Percentiles rank a stretch among this genome's conserved stretches.
These are phyloP conservation scores for Neosalanx taihuensis DNA, from an alignment of 2,797 vertebrate species.

Conservation along the genomic window DNA sequence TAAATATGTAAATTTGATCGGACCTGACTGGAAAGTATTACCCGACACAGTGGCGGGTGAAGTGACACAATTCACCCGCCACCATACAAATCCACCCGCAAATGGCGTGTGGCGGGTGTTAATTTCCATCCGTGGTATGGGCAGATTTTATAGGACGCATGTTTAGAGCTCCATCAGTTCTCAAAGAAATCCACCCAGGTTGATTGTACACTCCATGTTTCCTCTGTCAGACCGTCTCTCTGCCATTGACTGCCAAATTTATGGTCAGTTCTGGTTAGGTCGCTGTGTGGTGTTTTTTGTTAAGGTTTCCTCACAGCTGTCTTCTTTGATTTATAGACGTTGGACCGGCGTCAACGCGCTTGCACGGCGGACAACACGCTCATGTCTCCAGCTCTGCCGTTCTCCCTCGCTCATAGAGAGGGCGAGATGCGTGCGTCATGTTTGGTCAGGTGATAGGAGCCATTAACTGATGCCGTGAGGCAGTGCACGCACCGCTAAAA, in stretches of 20 bases:
- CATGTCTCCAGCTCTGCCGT: not conserved
- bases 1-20: too few relatives aligned
- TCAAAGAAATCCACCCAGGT: too few relatives aligned
- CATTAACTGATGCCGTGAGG: not conserved
- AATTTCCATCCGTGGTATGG: not conserved
- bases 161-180: not conserved
- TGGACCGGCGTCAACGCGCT: not conserved
- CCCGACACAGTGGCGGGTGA: too few relatives aligned
- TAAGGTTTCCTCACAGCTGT: not conserved
- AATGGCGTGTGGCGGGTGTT: too few relatives aligned
- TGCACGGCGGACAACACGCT: not conserved
- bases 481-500: not conserved
- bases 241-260: too few relatives aligned
- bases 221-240: too few relatives aligned
- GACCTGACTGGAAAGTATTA: too few relatives aligned
- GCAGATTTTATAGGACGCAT: slow-evolving; percentile 3
- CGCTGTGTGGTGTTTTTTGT: not conserved
- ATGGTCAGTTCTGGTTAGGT: too few relatives aligned
- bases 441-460: slow-evolving; percentile 29
- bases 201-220: too few relatives aligned
- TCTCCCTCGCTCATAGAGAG: not conserved
- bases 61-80: too few relatives aligned
- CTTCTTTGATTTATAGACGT: not conserved
- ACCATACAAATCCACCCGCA: too few relatives aligned
- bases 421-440: not conserved